These are phyloP conservation scores for Heteromurus nitidus DNA, from an alignment of 2,888 invertebrate species.

Conservation along the genomic window DNA sequence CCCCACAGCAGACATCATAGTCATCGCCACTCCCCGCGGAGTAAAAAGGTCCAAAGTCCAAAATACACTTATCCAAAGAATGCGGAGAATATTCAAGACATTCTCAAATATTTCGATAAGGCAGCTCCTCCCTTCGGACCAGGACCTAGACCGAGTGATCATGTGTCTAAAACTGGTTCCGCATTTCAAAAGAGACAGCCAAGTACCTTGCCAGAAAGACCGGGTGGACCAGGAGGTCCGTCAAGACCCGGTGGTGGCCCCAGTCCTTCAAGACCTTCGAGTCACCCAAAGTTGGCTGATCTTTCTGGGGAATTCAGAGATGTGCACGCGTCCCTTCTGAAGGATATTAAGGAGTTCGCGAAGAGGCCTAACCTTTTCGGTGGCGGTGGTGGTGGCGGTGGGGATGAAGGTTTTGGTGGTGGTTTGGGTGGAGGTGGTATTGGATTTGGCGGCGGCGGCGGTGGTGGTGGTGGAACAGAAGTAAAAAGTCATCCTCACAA, in stretches of 20 bases:
- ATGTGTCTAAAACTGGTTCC: background rate
- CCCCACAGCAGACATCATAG: slow-evolving; percentile 11
- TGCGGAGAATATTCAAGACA: slow-evolving; percentile 73
- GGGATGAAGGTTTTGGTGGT: background rate
- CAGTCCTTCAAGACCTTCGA: background rate
- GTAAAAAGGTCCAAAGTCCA: slow-evolving; percentile 34
- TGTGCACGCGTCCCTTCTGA: slow-evolving; percentile 70
- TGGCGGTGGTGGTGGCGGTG: background rate
- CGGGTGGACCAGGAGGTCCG: no score
- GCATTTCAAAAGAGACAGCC: slow-evolving; percentile 9
- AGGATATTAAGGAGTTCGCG: slow-evolving; percentile 73
- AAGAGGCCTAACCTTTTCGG: slow-evolving; percentile 62
- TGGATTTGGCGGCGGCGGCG: background rate
- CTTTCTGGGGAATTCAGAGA: slow-evolving; percentile 72
- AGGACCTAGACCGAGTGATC: background rate
- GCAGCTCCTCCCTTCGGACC: slow-evolving; percentile 20
- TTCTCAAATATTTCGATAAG: slow-evolving; percentile 71
- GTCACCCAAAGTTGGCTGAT: slow-evolving; percentile 49
- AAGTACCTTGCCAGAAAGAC: background rate
- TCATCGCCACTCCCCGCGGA: slow-evolving; percentile 24
- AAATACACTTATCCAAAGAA: slow-evolving; percentile 72
- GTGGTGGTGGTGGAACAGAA: background rate
- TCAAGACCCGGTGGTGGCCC: background rate
- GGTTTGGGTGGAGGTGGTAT: background rate
- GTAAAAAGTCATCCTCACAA: background rate